Evolutionary conservation across 1,140 invertebrate species (phyloP), one percentile per base, ranked within the genome.

Genomic region (Harlomillsia oculata): DNA sequence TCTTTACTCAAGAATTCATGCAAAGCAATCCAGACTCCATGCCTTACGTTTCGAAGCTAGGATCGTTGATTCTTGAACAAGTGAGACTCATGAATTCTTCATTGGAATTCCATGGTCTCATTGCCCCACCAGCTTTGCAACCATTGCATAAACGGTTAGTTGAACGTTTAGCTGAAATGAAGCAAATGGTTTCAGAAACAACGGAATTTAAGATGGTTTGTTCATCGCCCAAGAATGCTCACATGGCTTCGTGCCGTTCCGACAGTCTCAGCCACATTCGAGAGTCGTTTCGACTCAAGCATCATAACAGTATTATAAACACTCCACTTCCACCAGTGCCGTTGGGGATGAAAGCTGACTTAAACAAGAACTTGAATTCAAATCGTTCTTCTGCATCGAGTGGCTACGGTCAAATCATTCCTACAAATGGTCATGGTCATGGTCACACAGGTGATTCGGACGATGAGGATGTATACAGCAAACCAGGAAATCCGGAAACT

Each of bases 101-200:
- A 53, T 50, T 44, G 0, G 72, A 80, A 13, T 69, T 94, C 11
- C 89, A 96, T 69, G 88, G 85, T 0, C 78, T 84, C 62, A 73
- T 94, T 32, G 89, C 87, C 2, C 85, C 89, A 0, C 67, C 79
- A 0, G 85, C 83, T 13, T 83, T 95, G 1, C 84, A 87, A 57
- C 90, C 90, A 1, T 68, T 97, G 25, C 91, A 96, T 65, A 83
- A 85, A 64, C 78, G 86, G 51, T 72, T 97, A 5, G 76, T 88
- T n/a, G 89, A 93, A 67, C 76, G 86, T 40, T 90, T 93, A 65
- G 80, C 77, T 1, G 83, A 89, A 62, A 74, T 93, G 34, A 81
- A 83, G 39, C 53, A 23, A 40, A 56, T 59, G 48, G 59, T 53
- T 49, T 44, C 41, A 30, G 53, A 44, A 37, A n/a, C n/a, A n/a